phyloP scores from a whole-genome alignment of 2,888 invertebrate species.

The Rhamphomyia laevipes region DNA sequence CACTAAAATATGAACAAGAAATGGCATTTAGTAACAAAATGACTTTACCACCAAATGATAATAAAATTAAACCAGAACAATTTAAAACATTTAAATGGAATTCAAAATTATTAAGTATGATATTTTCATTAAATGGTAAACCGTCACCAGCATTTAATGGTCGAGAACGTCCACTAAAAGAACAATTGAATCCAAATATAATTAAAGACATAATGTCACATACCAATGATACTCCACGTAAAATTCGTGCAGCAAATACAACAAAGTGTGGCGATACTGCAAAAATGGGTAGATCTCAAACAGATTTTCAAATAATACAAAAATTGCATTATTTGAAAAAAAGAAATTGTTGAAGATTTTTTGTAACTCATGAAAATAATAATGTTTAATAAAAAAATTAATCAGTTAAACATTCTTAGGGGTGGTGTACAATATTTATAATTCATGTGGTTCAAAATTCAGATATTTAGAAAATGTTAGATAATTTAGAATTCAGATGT shows the following conservation, averaged over 20 bases:
- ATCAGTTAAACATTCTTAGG: too few relatives aligned
- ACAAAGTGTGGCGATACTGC: constrained; percentile 50
- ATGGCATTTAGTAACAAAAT: constrained; percentile 18
- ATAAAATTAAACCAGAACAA: constrained; percentile 26
- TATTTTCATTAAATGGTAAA: constrained; percentile 48
- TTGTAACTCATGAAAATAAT: background rate
- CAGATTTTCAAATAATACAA: too few relatives aligned
- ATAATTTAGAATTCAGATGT: too few relatives aligned
- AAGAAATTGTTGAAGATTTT: background rate
- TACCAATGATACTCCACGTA: constrained; percentile 41
- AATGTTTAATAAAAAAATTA: too few relatives aligned
- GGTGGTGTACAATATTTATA: too few relatives aligned
- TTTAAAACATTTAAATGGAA: constrained; percentile 41
- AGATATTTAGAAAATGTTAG: too few relatives aligned
- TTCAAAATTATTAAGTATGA: constrained; percentile 38
- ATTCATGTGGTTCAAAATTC: too few relatives aligned
- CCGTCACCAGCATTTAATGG: constrained; percentile 41
- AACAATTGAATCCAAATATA: constrained; percentile 38
- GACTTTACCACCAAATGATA: constrained; percentile 32
- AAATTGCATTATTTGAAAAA: background rate
- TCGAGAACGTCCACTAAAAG: constrained; percentile 25
- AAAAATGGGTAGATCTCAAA: constrained; percentile 38
- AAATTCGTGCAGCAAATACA: constrained; percentile 45
- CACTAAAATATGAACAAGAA: constrained; percentile 7
- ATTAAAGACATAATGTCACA: constrained; percentile 44